These are phyloP conservation scores for Pterocles orientalis DNA, from an alignment of 2,113 vertebrate genomes.

Conservation along the genomic window DNA sequence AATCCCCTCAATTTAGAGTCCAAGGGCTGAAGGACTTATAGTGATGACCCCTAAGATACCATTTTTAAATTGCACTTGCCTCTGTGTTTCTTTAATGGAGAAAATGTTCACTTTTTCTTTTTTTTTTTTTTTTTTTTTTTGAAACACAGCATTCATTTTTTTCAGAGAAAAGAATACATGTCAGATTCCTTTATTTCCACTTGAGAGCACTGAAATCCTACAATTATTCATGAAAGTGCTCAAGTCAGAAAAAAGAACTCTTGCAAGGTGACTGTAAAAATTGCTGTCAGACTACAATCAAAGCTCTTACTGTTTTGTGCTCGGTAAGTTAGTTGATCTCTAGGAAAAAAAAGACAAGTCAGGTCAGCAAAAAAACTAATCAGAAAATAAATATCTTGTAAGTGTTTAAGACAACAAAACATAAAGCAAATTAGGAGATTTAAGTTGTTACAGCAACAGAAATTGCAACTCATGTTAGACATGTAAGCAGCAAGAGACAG, in stretches of 20 bases:
- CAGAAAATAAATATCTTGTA: neutral
- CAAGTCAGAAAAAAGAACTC: neutral
- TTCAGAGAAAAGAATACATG: neutral
- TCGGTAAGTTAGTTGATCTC: neutral
- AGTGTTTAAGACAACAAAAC: neutral
- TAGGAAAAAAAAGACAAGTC: neutral
- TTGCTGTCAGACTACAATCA: neutral
- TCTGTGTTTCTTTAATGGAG: conserved; percentile 84
- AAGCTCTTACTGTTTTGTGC: neutral
- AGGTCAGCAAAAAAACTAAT: neutral
- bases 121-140: neutral
- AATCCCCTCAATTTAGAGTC: conserved; percentile 99
- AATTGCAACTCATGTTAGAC: neutral
- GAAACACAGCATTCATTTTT: neutral
- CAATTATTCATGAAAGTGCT: neutral
- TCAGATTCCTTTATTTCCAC: neutral
- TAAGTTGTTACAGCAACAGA: neutral
- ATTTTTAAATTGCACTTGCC: conserved; percentile 98
- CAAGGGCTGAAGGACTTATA: conserved; percentile 97
- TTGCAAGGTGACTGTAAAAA: neutral
- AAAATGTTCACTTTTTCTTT: conserved; percentile 16
- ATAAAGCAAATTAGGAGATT: neutral
- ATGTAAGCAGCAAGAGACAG: neutral
- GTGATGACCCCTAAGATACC: conserved; percentile 93
- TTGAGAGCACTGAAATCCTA: neutral